Base-by-base conservation (phyloP, 2,888 invertebrate genomes). In the Didymodactylos carnosus region DNA sequence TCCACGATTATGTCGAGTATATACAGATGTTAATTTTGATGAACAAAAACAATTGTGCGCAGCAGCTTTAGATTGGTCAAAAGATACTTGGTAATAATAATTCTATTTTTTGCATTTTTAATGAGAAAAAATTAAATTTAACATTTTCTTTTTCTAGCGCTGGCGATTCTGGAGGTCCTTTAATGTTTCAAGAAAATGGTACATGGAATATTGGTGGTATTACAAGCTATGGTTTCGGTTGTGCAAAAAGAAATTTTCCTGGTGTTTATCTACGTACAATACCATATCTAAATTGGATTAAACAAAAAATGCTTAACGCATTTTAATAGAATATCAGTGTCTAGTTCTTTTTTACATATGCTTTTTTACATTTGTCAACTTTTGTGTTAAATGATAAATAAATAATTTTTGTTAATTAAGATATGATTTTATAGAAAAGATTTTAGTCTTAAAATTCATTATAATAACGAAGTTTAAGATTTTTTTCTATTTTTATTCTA, bases 1-100 rank as follows among this genome's bases (percentile, higher is more conserved):
- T 35, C 0, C 35, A 16, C 19, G 2, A 14, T 35, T 35, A n/a
- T 62, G 62, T 10, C 62, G 62, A 62, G 62, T 62, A 35, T 62
- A 62, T 25, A 35, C 8, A n/a, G 35, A 35, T 35, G 11, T 62
- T 62, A 29, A 62, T 62, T 62, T 35, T n/a, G 62, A 62, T 35
- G 35, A n/a, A 19, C 11, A 29, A n/a, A 62, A 62, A 62, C 62
- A 62, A 62, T 27, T 62, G n/a, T 62, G 62, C n/a, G 62, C 62
- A n/a, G 62, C 62, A 62, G 62, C 62, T 62, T 62, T 62, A 35
- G 62, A 62, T 62, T 62, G 62, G 62, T 62, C 62, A n/a, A 62
- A 35, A 35, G 62, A 62, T 62, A 62, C 62, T 35, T 62, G 62
- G 62, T 62, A 35, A 35, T 19, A 8, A 5, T 35, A 23, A 7